Evolutionary conservation across 2,888 invertebrate species (phyloP).

Genomic region (Synergus itoensis): DNA sequence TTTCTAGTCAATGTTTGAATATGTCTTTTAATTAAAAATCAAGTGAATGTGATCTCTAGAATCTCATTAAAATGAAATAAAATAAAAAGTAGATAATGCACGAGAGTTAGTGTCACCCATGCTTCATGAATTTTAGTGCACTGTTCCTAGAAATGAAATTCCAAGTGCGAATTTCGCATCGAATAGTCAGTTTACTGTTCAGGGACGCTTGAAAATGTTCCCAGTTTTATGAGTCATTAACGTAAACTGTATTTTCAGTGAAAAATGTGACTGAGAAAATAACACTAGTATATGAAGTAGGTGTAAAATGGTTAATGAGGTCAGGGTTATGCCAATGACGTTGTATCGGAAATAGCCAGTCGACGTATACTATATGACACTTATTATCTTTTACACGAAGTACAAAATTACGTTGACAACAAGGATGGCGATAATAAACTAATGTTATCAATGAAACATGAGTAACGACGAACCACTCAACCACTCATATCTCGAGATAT

Average conservation of each 20-base stretch:
- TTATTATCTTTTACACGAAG: slow-evolving; percentile 20
- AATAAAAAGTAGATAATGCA: background rate
- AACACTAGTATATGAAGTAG: slow-evolving; percentile 52
- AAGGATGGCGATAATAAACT: slow-evolving; percentile 22
- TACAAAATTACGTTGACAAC: slow-evolving; percentile 20
- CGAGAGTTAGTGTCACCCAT: background rate
- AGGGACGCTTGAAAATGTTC: background rate
- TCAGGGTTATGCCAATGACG: slow-evolving; percentile 58
- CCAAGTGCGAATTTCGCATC: slow-evolving; percentile 5
- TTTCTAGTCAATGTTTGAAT: background rate
- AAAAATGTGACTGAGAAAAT: slow-evolving; percentile 22
- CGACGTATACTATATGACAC: slow-evolving; percentile 29
- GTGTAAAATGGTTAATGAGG: slow-evolving; percentile 56
- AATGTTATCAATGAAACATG: slow-evolving; percentile 27
- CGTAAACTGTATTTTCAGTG: background rate
- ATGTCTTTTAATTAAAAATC: background rate
- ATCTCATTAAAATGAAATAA: background rate
- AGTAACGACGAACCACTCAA: slow-evolving; percentile 16
- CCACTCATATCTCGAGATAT: slow-evolving; percentile 25
- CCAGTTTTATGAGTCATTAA: slow-evolving; percentile 11
- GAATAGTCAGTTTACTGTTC: background rate
- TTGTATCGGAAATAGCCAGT: slow-evolving; percentile 54
- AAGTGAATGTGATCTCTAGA: background rate
- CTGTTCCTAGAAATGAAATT: slow-evolving; percentile 28
- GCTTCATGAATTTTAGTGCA: background rate